These are phyloP conservation scores for Lonchura striata DNA, from an alignment of 2,113 vertebrate species.

Conservation along the genomic window DNA sequence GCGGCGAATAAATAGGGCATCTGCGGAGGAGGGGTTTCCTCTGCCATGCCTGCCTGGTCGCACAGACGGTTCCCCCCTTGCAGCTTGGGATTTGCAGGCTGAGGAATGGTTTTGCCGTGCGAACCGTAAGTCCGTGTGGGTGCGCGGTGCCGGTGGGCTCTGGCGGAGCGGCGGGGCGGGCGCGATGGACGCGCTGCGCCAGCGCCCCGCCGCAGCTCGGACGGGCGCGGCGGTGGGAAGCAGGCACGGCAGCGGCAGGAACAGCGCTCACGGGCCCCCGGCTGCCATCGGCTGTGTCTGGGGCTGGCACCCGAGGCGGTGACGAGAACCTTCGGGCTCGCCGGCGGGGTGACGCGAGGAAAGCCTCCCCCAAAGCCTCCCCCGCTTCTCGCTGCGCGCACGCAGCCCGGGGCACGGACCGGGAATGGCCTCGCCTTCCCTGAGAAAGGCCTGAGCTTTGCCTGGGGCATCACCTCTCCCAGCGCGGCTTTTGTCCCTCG, in stretches of 20 bases:
- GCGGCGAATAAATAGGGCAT: constrained; percentile 70
- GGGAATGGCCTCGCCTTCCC: rapidly evolving
- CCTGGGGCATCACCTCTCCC: not conserved
- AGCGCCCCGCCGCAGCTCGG: not conserved
- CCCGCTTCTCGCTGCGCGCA: not conserved
- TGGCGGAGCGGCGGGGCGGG: not conserved
- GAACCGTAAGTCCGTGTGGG: constrained; percentile 74
- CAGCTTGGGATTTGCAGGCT: constrained; percentile 42
- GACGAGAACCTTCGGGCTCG: not conserved
- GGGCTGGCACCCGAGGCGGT: not conserved
- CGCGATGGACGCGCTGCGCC: not conserved
- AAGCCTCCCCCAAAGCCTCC: not conserved
- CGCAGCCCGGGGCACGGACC: too few relatives aligned
- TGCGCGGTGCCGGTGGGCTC: not conserved
- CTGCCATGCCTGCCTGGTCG: constrained; percentile 26
- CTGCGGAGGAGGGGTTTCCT: constrained; percentile 74
- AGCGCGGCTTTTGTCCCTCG: not conserved
- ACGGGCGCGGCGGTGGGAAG: not conserved
- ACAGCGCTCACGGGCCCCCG: not conserved
- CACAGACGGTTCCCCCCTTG: constrained; percentile 28
- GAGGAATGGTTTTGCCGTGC: constrained; percentile 75
- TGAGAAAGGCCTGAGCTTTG: not conserved
- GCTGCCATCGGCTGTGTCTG: not conserved
- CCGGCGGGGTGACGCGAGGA: not conserved
- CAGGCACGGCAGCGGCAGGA: too few relatives aligned